Conservation (phyloP, 2,797 vertebrate species). For the Lutra lutra region DNA sequence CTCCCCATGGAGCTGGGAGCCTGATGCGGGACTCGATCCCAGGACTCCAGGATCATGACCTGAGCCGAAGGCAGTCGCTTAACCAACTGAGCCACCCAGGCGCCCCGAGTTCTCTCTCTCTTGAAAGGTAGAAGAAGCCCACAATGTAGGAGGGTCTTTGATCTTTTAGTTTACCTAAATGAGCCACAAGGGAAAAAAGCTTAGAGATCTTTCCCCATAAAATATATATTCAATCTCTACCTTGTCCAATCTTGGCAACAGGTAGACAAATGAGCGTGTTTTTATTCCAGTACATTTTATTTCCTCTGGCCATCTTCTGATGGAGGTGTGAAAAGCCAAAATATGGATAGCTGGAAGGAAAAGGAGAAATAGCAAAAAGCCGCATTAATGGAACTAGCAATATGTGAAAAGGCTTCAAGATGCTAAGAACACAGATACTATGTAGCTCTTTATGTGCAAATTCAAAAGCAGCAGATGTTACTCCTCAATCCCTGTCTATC, state of each 20-base stretch:
- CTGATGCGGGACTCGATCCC: too few species aligned
- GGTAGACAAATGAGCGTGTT: conserved; percentile 55
- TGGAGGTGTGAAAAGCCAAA: conserved; percentile 38
- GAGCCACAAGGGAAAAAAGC: neutral
- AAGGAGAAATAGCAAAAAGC: neutral
- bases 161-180: conserved; percentile 9
- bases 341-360: conserved; percentile 18
- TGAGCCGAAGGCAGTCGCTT: too few species aligned
- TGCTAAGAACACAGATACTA: conserved; percentile 32
- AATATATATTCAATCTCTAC: conserved; percentile 35
- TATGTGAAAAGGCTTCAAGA: conserved; percentile 5
- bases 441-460: neutral
- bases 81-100: too few species aligned
- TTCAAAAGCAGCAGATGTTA: conserved; percentile 48
- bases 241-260: neutral
- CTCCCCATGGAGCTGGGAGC: too few species aligned
- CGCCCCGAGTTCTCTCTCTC: neutral
- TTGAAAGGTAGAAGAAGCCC: neutral
- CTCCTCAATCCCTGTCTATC: neutral
- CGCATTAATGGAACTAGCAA: neutral
- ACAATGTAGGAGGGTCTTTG: neutral
- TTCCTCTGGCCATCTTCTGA: conserved; percentile 34
- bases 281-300: conserved; percentile 48
- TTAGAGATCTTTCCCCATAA: neutral
- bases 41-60: too few species aligned